These are phyloP conservation scores for Coleophora deauratella DNA, from an alignment of 2,888 invertebrate genomes.

Conservation along the genomic window DNA sequence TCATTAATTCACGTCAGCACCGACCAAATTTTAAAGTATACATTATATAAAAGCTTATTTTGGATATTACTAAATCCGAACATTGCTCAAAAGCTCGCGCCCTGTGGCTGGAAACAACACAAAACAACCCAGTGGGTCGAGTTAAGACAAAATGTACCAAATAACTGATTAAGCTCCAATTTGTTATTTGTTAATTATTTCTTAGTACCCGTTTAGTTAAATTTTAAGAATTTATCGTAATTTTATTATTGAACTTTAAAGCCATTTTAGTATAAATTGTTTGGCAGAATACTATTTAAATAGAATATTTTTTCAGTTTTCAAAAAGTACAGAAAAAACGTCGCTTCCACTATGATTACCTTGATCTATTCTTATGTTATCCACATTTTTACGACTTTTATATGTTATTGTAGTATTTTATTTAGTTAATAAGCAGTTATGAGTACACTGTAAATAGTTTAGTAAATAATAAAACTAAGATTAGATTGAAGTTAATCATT, in stretches of 20 bases:
- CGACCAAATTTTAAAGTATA: no score
- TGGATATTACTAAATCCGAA: neutral
- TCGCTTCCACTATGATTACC: constrained; percentile 53
- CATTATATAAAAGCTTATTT: no score
- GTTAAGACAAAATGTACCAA: constrained; percentile 18
- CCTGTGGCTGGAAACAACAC: no score
- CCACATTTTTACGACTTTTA: constrained; percentile 1
- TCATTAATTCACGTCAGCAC: no score
- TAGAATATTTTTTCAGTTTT: neutral
- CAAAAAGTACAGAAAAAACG: neutral
- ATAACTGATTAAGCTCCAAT: constrained; percentile 17
- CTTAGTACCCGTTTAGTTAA: constrained; percentile 7
- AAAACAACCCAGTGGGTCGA: constrained; percentile 2
- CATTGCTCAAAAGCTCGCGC: constrained; percentile 3
- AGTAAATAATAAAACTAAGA: constrained; percentile 33
- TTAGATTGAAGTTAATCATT: constrained; percentile 68
- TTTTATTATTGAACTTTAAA: neutral
- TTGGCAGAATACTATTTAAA: neutral
- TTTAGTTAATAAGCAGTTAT: constrained; percentile 17
- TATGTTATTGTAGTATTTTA: neutral
- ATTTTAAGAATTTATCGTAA: neutral
- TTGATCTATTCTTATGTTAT: constrained; percentile 60
- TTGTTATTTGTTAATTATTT: constrained; percentile 17
- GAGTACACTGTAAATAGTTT: constrained; percentile 20
- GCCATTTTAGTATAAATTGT: constrained; percentile 3